These are phyloP conservation scores for Anas flavirostris DNA, from an alignment of 2,797 vertebrate genomes.

Conservation along the genomic window DNA sequence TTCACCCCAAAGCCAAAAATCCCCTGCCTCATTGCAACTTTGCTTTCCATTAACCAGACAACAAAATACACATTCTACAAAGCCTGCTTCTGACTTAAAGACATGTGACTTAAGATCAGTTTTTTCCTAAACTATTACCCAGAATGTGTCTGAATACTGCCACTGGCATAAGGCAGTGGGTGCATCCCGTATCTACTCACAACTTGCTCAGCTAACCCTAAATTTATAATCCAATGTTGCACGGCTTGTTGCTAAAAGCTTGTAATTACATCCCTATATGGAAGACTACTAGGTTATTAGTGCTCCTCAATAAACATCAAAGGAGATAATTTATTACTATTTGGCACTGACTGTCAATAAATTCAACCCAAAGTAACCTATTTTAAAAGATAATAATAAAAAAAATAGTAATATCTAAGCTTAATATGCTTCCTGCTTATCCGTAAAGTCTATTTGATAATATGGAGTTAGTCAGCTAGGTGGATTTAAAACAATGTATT, in stretches of 20 bases:
- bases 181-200: neutral
- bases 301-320: constrained; percentile 53
- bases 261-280: neutral
- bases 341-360: constrained; percentile 36
- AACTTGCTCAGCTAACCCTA: neutral
- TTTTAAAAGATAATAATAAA: neutral
- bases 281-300: constrained; percentile 52
- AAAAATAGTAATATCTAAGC: neutral
- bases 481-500: constrained; percentile 32
- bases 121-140: neutral
- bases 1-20: neutral
- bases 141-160: neutral
- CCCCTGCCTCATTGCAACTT: neutral
- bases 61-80: neutral
- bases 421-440: neutral
- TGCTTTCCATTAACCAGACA: neutral
- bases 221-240: neutral
- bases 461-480: neutral
- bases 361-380: constrained; percentile 27
- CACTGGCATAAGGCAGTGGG: neutral
- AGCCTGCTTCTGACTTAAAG: neutral
- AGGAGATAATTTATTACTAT: constrained; percentile 61
- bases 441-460: neutral
- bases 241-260: constrained; percentile 13
- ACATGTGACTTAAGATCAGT: neutral